These are phyloP conservation scores for Arrhopalites spinosus DNA, from an alignment of 2,888 invertebrate species.

Conservation along the genomic window DNA sequence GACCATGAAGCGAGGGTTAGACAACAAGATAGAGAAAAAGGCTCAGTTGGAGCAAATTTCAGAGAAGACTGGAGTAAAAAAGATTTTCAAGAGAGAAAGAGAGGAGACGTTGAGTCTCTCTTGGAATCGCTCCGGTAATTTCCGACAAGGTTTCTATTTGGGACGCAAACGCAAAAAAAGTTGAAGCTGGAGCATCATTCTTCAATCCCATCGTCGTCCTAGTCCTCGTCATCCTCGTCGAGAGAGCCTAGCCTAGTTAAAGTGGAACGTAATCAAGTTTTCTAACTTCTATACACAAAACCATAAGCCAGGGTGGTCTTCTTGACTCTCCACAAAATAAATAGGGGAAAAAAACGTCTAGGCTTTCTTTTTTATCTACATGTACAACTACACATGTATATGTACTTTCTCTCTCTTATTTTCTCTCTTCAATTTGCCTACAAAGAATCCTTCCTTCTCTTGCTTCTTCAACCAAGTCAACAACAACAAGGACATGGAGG, in stretches of 20 bases:
- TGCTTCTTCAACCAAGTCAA: not conserved
- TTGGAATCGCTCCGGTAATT: constrained; percentile 28
- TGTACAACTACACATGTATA: not conserved
- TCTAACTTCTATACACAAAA: too few relatives aligned
- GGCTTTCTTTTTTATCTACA: not conserved
- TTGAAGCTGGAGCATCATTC: constrained; percentile 20
- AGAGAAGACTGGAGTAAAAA: constrained; percentile 32
- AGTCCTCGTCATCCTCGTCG: not conserved
- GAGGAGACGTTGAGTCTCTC: too few relatives aligned
- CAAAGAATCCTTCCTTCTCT: not conserved
- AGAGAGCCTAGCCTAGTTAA: not conserved
- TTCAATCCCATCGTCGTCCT: constrained; percentile 9
- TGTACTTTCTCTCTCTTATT: not conserved
- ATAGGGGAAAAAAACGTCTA: not conserved
- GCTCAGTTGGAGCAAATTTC: constrained; percentile 30
- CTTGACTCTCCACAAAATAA: not conserved
- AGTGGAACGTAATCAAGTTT: not conserved
- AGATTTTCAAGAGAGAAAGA: too few relatives aligned
- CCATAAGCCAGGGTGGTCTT: not conserved
- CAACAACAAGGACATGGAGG: not conserved
- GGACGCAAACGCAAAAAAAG: constrained; percentile 36
- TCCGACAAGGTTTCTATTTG: constrained; percentile 24
- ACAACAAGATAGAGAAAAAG: constrained; percentile 22
- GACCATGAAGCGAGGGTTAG: constrained; percentile 36
- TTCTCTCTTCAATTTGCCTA: constrained; percentile 14